A percentile compares a stretch with the other conserved stretches of the same genome.
These are phyloP conservation scores for Athene noctua DNA, from an alignment of 2,113 vertebrate genomes.

Conservation along the genomic window DNA sequence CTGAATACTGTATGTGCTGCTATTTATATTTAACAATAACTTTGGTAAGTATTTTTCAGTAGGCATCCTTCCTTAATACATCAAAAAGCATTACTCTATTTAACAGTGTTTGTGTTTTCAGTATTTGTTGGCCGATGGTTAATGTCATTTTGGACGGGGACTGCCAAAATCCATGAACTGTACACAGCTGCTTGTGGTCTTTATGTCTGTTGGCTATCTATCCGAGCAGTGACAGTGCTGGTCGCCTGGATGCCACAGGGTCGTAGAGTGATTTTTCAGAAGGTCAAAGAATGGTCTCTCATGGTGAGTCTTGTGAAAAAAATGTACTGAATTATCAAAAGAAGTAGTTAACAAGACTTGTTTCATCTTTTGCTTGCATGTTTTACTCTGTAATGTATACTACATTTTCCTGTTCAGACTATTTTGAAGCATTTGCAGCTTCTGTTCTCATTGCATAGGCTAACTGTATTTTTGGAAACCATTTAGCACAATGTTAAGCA, in stretches of 20 bases:
- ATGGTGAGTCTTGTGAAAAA: constrained; percentile 80
- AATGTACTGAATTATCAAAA: background rate
- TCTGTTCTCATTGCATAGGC: background rate
- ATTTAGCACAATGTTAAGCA: background rate
- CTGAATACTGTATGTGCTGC: background rate
- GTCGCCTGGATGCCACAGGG: constrained; percentile 99
- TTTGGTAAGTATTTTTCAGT: background rate
- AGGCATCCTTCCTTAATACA: background rate
- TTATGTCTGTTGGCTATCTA: constrained; percentile 96
- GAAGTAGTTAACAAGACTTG: background rate
- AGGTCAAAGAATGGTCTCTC: constrained; percentile 97
- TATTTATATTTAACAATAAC: background rate
- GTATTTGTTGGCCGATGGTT: constrained; percentile 96
- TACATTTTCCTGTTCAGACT: background rate
- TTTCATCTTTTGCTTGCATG: background rate
- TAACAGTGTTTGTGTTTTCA: constrained; percentile 71
- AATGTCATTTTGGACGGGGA: constrained; percentile 99
- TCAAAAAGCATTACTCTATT: background rate
- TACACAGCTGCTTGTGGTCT: constrained; percentile 98
- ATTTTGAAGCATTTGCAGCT: background rate
- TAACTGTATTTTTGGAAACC: background rate
- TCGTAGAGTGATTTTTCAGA: constrained; percentile 91
- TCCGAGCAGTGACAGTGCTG: constrained; percentile 90
- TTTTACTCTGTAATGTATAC: background rate
- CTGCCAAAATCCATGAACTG: constrained; percentile 95